phyloP scores from a whole-genome alignment of 2,888 invertebrate genomes.

The Eupithecia dodoneata region DNA sequence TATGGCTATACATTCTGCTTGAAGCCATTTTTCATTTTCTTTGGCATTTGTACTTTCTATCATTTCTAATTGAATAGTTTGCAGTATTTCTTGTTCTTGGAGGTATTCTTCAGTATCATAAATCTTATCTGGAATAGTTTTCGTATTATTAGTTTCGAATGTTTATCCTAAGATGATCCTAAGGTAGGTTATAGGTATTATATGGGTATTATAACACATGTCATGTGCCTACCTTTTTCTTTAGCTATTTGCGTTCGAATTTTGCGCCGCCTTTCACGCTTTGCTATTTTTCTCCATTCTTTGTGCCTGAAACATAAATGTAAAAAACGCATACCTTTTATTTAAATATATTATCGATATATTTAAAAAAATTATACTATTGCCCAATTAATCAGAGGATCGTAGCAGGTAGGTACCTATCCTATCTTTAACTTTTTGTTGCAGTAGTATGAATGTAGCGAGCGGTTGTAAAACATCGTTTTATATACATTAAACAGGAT shows the following conservation, averaged over 20 bases:
- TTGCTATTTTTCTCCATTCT: conserved; percentile 89
- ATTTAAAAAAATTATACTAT: neutral
- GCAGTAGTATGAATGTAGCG: neutral
- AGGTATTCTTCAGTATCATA: conserved; percentile 39
- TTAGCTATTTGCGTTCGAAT: conserved; percentile 85
- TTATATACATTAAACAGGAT: neutral
- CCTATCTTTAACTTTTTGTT: neutral
- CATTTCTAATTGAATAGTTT: conserved; percentile 80
- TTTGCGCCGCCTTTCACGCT: conserved; percentile 88
- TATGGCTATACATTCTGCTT: conserved; percentile 86
- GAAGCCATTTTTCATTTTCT: conserved; percentile 87
- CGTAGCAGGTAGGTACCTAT: neutral
- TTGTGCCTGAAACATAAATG: conserved; percentile 76
- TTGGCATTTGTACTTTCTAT: conserved; percentile 81
- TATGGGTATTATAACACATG: too few species aligned
- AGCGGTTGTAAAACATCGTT: neutral
- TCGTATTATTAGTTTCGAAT: too few species aligned
- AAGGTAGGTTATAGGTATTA: too few species aligned
- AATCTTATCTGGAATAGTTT: conserved; percentile 36
- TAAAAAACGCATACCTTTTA: neutral
- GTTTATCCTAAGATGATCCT: neutral
- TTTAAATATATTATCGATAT: neutral
- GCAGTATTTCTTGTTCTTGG: conserved; percentile 72
- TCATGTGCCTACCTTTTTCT: conserved; percentile 75
- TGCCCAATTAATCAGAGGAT: neutral